Evolutionary conservation across 2,797 vertebrate genomes (phyloP), one percentile per base, ranked within the genome.

Genomic region (Pseudopleuronectes americanus): DNA sequence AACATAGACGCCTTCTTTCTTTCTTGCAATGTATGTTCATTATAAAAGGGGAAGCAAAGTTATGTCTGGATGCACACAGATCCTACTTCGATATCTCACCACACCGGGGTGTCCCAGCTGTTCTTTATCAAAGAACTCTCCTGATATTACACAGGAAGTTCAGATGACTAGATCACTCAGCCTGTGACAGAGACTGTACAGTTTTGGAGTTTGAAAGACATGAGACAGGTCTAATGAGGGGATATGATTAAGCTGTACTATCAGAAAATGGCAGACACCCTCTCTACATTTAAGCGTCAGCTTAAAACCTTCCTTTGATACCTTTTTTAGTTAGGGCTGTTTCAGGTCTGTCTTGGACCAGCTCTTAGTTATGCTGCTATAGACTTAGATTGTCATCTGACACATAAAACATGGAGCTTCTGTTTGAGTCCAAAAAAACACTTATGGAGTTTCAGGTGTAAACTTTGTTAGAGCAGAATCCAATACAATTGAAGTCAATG

Each of bases 51-150:
- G 36, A 43, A 16, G 45, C 54, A 48, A n/a, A 55, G 64, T 68
- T 57, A 67, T 60, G 55, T 77, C 38, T 62, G 47, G 52, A 68
- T 58, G 48, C 17, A 61, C 58, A 62, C 57, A 74, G 49, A 63
- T 38, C 19, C 3, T 59, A 36, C 19, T 8, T 24, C 23, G 17
- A 36, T 33, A 28, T 26, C 55, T 57, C 36, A 28, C n/a, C 55
- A 33, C 16, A 31, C 17, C 59, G 19, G 53, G 14, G 13, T 26
- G 14, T 41, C 23, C 52, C 33, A 48, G 9, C 57, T 49, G 8
- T 38, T 41, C 49, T 45, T 66, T 59, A 56, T 41, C 9, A n/a
- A 22, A 54, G 31, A 31, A 48, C 7, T 56, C 22, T 3, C 4
- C 14, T 23, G 10, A 52, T 62, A 63, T 52, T 51, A 70, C 54